Percentiles rank a stretch among this genome's conserved stretches.
Conservation (phyloP, 2,113 vertebrate genomes). For the Hipposideros armiger region DNA sequence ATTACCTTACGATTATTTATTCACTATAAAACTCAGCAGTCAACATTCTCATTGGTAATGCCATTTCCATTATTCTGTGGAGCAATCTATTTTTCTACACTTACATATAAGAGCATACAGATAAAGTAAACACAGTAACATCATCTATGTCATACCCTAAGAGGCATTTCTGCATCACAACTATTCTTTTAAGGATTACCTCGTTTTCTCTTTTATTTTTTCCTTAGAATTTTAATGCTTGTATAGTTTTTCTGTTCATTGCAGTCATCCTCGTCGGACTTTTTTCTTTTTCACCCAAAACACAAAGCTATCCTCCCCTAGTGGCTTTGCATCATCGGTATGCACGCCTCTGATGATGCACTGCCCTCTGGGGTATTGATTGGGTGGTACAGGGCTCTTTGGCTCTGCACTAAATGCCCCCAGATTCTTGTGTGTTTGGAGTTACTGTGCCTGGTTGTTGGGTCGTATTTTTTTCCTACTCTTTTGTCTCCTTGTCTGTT, state of each 20-base stretch:
- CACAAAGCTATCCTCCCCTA: background rate
- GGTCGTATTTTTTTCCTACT: background rate
- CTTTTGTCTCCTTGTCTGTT: background rate
- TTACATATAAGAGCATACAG: background rate
- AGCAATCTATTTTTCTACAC: background rate
- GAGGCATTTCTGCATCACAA: background rate
- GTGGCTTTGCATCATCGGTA: background rate
- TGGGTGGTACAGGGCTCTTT: background rate
- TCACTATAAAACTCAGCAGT: background rate
- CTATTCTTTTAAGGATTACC: constrained; percentile 45
- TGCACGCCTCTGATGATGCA: background rate
- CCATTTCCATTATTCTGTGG: background rate
- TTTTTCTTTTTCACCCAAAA: background rate
- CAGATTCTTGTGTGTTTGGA: background rate
- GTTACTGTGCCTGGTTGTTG: background rate
- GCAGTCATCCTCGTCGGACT: background rate
- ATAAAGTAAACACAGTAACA: background rate
- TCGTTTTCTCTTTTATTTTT: background rate
- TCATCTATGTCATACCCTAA: background rate
- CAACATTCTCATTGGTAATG: background rate
- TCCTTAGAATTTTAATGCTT: constrained; percentile 11
- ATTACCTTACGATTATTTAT: background rate
- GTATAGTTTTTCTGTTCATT: constrained; percentile 32
- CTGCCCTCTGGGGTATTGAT: background rate
- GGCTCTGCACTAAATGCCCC: background rate